These are phyloP conservation scores for Octodonta nipae DNA, from an alignment of 2,888 invertebrate genomes.

Conservation along the genomic window DNA sequence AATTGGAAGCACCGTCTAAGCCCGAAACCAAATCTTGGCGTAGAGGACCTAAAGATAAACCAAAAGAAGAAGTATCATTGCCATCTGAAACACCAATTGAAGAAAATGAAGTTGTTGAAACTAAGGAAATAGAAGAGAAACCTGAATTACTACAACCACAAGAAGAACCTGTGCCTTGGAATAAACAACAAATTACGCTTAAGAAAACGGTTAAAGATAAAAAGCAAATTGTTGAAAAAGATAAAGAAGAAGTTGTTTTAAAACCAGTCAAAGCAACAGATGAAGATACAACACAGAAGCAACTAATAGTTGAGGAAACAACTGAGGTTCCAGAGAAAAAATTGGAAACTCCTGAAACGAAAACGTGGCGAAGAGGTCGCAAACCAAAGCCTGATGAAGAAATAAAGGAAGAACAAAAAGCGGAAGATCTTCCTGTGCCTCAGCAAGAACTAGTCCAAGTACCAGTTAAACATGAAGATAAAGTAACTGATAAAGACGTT, in stretches of 20 bases:
- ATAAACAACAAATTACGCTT: constrained; percentile 44
- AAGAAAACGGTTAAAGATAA: constrained; percentile 34
- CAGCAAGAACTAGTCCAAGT: no score
- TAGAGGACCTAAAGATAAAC: not conserved
- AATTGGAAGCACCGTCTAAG: constrained; percentile 2
- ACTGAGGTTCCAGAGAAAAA: constrained; percentile 26
- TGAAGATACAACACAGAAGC: constrained; percentile 19
- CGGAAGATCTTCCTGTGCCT: no score
- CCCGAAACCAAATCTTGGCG: constrained; percentile 7
- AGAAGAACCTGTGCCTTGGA: constrained; percentile 39
- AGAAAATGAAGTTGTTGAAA: not conserved
- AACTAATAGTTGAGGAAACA: constrained; percentile 3
- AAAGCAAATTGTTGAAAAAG: constrained; percentile 45
- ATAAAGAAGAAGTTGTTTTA: constrained; percentile 31
- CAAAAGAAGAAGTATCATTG: not conserved
- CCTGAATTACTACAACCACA: constrained; percentile 34
- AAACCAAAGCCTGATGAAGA: constrained; percentile 2
- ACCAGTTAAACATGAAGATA: no score
- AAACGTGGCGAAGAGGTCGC: constrained; percentile 6
- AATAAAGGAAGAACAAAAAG: no score
- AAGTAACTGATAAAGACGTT: not conserved
- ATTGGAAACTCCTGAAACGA: constrained; percentile 11
- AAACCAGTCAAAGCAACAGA: constrained; percentile 22
- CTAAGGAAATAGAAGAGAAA: no score
- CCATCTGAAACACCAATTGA: not conserved